Evolutionary conservation across 1,140 invertebrate genomes (phyloP).

Genomic region (Leptinotarsa defecta): DNA sequence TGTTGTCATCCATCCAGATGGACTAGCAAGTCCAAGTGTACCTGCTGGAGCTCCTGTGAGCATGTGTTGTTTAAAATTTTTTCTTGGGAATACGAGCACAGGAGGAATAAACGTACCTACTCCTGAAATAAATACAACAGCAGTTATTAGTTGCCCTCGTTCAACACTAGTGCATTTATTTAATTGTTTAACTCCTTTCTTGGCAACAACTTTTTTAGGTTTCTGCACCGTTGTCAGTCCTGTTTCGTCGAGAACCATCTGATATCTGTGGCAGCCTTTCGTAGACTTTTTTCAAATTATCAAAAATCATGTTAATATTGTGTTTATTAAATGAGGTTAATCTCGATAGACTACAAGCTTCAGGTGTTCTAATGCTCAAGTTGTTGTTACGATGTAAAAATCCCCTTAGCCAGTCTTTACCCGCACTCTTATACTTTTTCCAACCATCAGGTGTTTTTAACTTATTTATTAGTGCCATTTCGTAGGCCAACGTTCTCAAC

Average conservation of each 20-base stretch:
- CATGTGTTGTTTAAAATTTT: too few relatives aligned
- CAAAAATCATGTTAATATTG: background rate
- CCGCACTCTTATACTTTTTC: background rate
- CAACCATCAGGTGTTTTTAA: background rate
- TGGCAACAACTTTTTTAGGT: conserved; percentile 51
- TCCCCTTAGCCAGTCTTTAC: background rate
- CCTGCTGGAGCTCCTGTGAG: too few relatives aligned
- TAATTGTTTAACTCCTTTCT: too few relatives aligned
- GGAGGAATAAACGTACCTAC: too few relatives aligned
- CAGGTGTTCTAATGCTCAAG: background rate
- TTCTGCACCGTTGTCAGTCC: conserved; percentile 56
- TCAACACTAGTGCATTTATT: too few relatives aligned
- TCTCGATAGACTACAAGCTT: background rate
- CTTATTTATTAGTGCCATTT: conserved; percentile 1
- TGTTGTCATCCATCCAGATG: too few relatives aligned
- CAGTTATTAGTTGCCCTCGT: too few relatives aligned
- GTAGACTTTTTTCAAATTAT: background rate
- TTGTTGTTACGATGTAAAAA: background rate
- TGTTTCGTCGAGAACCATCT: conserved; percentile 54
- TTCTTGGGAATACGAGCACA: too few relatives aligned
- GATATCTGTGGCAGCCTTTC: conserved; percentile 6
- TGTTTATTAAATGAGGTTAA: background rate
- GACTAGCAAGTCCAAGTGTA: too few relatives aligned
- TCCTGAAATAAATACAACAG: too few relatives aligned
- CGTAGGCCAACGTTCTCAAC: background rate